phyloP scores from a whole-genome alignment of 2,888 invertebrate species.

The Deilephila porcellus region DNA sequence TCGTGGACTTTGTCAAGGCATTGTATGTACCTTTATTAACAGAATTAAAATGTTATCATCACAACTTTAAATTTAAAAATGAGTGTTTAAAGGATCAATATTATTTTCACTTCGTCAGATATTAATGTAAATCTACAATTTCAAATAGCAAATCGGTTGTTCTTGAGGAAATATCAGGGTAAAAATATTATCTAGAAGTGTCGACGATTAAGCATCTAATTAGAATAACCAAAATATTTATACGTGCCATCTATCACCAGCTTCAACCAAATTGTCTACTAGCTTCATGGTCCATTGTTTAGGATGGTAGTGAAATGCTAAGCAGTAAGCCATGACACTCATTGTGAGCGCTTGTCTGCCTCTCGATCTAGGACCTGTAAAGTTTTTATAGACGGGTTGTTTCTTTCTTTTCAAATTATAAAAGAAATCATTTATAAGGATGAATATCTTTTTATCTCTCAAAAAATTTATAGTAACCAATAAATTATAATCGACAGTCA shows the following conservation, averaged over 20 bases:
- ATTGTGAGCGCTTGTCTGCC: constrained; percentile 84
- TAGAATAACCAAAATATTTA: no score
- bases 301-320: constrained; percentile 84
- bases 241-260: constrained; percentile 80
- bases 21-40: constrained; percentile 66
- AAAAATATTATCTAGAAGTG: no score
- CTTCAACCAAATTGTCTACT: constrained; percentile 84
- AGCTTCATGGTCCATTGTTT: constrained; percentile 86
- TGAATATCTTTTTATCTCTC: not conserved
- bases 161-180: no score
- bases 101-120: no score
- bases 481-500: not conserved
- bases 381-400: not conserved
- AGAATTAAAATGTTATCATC: not conserved
- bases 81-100: no score
- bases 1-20: constrained; percentile 76
- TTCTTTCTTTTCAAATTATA: not conserved
- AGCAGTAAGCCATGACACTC: constrained; percentile 85
- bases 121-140: no score
- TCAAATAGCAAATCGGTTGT: no score
- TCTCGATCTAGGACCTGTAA: constrained; percentile 64
- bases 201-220: no score
- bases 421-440: no score
- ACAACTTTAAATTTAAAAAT: no score
- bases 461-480: not conserved